A percentile compares a stretch with the other conserved stretches of the same genome.
Conservation (phyloP, 2,113 vertebrate species). For the Aspiorhynchus laticeps region DNA sequence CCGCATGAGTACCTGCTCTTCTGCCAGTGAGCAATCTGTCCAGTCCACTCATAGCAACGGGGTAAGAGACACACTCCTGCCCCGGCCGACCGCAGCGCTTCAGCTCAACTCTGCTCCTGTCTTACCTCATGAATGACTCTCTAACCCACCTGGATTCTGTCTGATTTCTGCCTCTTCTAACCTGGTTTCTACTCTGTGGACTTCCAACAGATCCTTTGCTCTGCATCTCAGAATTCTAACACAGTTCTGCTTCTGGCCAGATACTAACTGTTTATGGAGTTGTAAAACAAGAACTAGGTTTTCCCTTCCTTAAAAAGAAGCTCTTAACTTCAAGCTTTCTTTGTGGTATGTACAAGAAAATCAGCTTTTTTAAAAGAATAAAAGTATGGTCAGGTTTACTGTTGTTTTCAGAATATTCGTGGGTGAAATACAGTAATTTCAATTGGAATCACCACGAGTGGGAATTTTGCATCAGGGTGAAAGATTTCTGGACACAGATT, state of each 20-base stretch:
- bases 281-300: neutral
- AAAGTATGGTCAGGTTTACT: neutral
- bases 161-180: constrained; percentile 48
- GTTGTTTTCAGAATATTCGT: neutral
- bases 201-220: constrained; percentile 40
- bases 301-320: neutral
- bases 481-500: neutral
- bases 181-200: constrained; percentile 48
- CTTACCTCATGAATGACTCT: constrained; percentile 47
- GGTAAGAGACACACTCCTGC: constrained; percentile 87
- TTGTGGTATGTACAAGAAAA: neutral
- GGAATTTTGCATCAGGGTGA: neutral
- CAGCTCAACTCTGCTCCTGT: constrained; percentile 55
- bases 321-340: neutral
- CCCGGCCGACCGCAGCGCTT: constrained; percentile 66
- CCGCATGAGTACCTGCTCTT: constrained; percentile 93
- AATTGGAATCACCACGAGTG: neutral
- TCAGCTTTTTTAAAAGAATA: neutral
- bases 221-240: constrained; percentile 49
- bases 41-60: constrained; percentile 92
- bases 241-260: constrained; percentile 33
- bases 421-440: constrained; percentile 48
- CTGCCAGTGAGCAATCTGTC: constrained; percentile 90
- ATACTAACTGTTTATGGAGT: constrained; percentile 47
- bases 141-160: constrained; percentile 57